Conservation (phyloP, 2,888 invertebrate genomes). For the Rhimphoctona megacephalus region DNA sequence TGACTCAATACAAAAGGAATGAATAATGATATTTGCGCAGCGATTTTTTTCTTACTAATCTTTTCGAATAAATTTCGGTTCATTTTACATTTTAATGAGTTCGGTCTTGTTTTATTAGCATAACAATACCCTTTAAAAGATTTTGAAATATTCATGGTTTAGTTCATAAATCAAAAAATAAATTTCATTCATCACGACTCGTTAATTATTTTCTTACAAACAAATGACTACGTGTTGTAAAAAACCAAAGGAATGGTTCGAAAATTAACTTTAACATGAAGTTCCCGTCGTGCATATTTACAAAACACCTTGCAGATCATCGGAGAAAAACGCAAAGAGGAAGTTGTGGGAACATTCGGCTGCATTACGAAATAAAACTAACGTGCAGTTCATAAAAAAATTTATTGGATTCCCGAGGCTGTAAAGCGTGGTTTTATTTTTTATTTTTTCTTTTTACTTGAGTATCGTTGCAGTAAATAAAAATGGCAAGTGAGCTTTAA, state of each 20-base stretch:
- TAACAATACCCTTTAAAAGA: neutral
- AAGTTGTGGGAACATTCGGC: neutral
- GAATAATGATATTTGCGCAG: conserved; percentile 8
- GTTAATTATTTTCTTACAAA: neutral
- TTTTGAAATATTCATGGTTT: neutral
- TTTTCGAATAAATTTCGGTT: neutral
- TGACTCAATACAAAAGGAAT: neutral
- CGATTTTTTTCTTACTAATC: neutral
- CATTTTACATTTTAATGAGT: conserved; percentile 13
- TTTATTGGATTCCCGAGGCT: neutral
- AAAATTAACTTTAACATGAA: neutral
- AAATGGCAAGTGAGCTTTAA: neutral
- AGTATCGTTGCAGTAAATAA: neutral
- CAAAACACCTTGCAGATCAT: neutral
- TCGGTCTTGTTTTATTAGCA: neutral
- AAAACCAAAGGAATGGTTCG: neutral
- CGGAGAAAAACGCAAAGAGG: neutral
- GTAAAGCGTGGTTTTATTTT: neutral
- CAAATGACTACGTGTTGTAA: neutral
- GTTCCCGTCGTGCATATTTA: neutral
- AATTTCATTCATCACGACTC: neutral
- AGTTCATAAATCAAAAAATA: neutral
- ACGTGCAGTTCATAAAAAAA: neutral
- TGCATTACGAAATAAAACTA: neutral
- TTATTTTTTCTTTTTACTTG: neutral